phyloP scores from a whole-genome alignment of 2,113 vertebrate species.

The Gavia stellata region DNA sequence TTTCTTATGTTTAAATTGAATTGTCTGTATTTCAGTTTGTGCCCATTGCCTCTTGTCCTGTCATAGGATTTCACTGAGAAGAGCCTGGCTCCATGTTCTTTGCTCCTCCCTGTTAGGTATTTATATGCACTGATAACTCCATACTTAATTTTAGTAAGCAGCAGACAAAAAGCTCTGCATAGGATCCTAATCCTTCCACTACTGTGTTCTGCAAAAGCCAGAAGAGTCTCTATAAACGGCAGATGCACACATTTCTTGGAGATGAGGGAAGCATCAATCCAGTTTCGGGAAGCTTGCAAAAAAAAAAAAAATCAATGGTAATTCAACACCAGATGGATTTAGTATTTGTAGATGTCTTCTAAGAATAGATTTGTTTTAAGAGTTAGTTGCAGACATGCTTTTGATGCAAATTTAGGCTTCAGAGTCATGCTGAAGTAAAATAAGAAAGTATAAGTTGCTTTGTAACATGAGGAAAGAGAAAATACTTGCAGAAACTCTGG shows the following conservation, averaged over 20 bases:
- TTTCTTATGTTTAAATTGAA: not conserved
- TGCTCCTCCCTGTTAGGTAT: rapidly evolving
- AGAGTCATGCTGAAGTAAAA: not conserved
- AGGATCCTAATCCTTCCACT: not conserved
- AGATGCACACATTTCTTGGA: not conserved
- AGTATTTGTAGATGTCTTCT: not conserved
- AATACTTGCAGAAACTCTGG: not conserved
- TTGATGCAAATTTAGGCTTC: constrained; percentile 9
- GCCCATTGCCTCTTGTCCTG: not conserved
- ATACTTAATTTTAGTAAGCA: not conserved
- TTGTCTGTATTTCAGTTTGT: not conserved
- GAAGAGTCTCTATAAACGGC: not conserved
- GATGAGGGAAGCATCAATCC: not conserved
- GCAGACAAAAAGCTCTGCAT: not conserved
- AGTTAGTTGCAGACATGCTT: not conserved
- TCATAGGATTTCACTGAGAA: not conserved
- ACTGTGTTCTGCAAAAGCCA: not conserved
- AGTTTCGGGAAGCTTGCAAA: not conserved
- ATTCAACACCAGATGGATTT: constrained; percentile 24
- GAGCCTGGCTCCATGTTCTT: not conserved
- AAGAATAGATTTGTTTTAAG: not conserved
- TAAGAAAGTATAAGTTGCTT: not conserved
- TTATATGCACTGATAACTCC: not conserved
- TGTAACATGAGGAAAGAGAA: not conserved
- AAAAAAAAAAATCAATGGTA: not conserved